Evolutionary conservation across 1,140 invertebrate species (phyloP), one percentile per base, ranked within the genome.

Genomic region (Babylonia areolata): DNA sequence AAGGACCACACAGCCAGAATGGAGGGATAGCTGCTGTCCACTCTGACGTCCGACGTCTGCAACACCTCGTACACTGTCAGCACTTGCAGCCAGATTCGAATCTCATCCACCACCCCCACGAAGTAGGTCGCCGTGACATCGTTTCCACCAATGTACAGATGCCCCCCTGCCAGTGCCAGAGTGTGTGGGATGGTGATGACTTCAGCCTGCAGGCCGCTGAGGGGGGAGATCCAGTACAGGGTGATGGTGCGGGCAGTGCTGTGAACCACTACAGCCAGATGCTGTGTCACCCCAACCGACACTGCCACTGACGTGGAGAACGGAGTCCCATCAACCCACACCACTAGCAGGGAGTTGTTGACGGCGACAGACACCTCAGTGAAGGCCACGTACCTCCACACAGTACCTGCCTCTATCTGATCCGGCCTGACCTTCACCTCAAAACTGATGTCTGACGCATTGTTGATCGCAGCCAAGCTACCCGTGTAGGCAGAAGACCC

Each of bases 1-100:
- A 90, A 84, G 35, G 83, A 83, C 87, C 88, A 90, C n/a, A 83
- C 69, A n/a, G 87, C 75, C 28, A 77, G 86, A 11, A 90, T 17
- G 35, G 69, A 73, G 39, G 51, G 28, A 51, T 85, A 90, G n/a
- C 54, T 46, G 23, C 39, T 82, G n/a, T 80, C 69, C 23, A 89
- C 35, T 42, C 75, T 81, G 33, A 79, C 73, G 40, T 35, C 82
- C 40, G 78, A 58, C 46, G 78, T 86, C 46, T 87, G 87, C 28
- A 88, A 40, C 2, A 86, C 73, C n/a, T 87, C 37, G 37, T 88
- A 86, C n/a, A 87, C 81, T 33, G 82, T 84, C 51, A 89, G 75
- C 12, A 82, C 80, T 39, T 40, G 54, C 31, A 87, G 87, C 87
- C 88, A 90, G 20, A 87, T 71, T 31, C 87, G 69, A 5, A 90